Evolutionary conservation across 2,888 invertebrate genomes (phyloP).

Genomic region (Polydrusus pterygomalis): DNA sequence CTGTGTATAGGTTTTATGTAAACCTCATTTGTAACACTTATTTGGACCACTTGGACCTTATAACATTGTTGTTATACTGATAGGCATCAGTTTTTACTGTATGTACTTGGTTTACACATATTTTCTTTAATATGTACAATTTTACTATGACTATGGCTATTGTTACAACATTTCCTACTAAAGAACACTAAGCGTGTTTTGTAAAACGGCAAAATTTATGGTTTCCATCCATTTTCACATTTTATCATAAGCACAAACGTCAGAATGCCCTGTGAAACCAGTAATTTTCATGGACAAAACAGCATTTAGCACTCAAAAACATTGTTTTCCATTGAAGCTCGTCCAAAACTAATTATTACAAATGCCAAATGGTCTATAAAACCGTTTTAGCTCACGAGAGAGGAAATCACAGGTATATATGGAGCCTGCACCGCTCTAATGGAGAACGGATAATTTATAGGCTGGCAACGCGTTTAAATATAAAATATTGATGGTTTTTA

Average conservation of each 20-base stretch:
- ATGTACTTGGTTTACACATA: too few relatives aligned
- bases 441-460: constrained; percentile 49
- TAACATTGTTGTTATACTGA: too few relatives aligned
- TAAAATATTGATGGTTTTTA: constrained; percentile 34
- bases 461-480: constrained; percentile 32
- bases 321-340: constrained; percentile 47
- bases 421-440: constrained; percentile 36
- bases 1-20: too few relatives aligned
- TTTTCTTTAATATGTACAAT: too few relatives aligned
- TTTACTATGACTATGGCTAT: too few relatives aligned
- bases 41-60: too few relatives aligned
- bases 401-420: constrained; percentile 51
- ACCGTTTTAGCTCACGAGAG: constrained; percentile 43
- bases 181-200: neutral
- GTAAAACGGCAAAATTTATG: neutral
- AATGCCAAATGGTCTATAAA: constrained; percentile 52
- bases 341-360: constrained; percentile 53
- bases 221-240: constrained; percentile 10
- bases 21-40: too few relatives aligned
- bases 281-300: constrained; percentile 45
- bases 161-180: neutral
- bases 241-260: constrained; percentile 27
- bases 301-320: constrained; percentile 48
- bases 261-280: constrained; percentile 31
- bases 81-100: too few relatives aligned